A percentile compares a stretch with the other conserved stretches of the same genome.
phyloP scores from a whole-genome alignment of 2,113 vertebrate genomes.

The Marcusenius ussheri region DNA sequence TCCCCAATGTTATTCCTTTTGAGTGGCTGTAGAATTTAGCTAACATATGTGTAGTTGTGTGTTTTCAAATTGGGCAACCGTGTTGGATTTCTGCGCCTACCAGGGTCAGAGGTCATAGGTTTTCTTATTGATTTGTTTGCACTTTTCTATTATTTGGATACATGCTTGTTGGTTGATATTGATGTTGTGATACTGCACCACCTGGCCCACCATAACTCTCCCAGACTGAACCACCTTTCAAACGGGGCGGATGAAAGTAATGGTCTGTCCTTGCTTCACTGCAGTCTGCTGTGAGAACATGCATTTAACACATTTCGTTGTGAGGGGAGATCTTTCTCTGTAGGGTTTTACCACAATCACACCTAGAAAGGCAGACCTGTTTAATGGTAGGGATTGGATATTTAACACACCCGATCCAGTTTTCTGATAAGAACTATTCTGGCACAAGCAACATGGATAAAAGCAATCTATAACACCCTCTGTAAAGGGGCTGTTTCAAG shows the following conservation, averaged over 20 bases:
- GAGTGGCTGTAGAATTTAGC: constrained; percentile 25
- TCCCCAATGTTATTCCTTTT: background rate
- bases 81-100: background rate
- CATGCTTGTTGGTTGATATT: background rate
- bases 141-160: background rate
- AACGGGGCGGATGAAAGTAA: background rate
- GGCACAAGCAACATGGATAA: background rate
- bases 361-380: background rate
- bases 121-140: background rate
- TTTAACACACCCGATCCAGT: background rate
- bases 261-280: background rate
- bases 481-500: background rate
- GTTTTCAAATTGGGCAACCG: constrained; percentile 11
- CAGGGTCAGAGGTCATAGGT: background rate
- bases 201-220: background rate
- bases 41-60: constrained; percentile 25
- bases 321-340: background rate
- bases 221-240: background rate
- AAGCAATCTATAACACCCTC: background rate
- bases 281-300: background rate
- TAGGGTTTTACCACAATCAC: background rate
- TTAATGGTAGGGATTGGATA: background rate
- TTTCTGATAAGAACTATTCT: background rate
- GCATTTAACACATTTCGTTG: background rate
- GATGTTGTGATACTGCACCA: background rate